phyloP scores from a whole-genome alignment of 2,797 vertebrate species.

The Anniella stebbinsi region DNA sequence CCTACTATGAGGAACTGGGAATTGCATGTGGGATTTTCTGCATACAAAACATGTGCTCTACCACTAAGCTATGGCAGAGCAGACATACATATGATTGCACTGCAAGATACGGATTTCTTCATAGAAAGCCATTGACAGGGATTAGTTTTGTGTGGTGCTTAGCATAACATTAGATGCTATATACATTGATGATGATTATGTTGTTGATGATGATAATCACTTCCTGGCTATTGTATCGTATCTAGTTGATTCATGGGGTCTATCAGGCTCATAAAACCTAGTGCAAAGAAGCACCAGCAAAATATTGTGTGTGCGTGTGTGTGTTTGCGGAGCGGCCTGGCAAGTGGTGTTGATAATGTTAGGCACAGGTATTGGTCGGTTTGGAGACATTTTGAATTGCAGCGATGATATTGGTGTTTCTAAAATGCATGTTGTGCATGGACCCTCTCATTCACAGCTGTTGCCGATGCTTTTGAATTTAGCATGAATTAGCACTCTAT shows the following conservation, averaged over 20 bases:
- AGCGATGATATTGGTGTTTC: conserved; percentile 41
- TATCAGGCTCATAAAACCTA: not conserved
- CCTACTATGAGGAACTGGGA: too few species aligned
- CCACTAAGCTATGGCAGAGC: too few species aligned
- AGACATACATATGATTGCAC: not conserved
- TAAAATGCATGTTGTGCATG: conserved; percentile 43
- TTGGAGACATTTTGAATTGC: not conserved
- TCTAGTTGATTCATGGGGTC: not conserved
- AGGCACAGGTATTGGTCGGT: conserved; percentile 12
- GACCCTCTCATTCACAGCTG: conserved; percentile 42
- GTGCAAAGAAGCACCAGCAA: not conserved
- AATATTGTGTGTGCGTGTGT: not conserved
- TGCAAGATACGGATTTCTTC: not conserved
- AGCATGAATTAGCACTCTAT: conserved; percentile 49
- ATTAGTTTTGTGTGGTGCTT: too few species aligned
- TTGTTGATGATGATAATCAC: not conserved
- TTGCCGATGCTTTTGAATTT: conserved; percentile 47
- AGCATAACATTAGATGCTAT: not conserved
- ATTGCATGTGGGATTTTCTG: too few species aligned
- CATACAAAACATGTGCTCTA: too few species aligned
- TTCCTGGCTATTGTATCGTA: not conserved
- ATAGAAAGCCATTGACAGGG: not conserved
- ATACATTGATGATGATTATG: not conserved
- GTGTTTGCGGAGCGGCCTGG: not conserved
- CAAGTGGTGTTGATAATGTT: not conserved